A percentile compares a stretch with the other conserved stretches of the same genome.
Evolutionary conservation across 2,113 vertebrate genomes (phyloP).

Genomic region (Festucalex cinctus): DNA sequence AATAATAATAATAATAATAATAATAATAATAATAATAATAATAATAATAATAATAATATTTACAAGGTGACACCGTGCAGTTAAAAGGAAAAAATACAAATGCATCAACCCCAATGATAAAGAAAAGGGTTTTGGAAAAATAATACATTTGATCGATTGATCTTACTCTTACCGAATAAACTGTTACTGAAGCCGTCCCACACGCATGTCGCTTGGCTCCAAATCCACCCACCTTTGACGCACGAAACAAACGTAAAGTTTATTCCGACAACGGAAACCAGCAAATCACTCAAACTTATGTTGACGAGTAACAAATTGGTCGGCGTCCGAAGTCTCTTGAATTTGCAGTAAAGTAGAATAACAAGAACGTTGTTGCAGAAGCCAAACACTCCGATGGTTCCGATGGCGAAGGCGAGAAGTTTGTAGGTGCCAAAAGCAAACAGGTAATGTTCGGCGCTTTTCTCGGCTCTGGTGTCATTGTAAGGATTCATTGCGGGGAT

Average conservation of each 20-base stretch:
- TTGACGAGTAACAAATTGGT: constrained; percentile 81
- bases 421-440: constrained; percentile 82
- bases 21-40: too few relatives aligned
- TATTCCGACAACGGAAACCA: constrained; percentile 78
- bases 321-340: constrained; percentile 82
- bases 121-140: background rate
- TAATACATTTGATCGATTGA: background rate
- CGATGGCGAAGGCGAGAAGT: constrained; percentile 80
- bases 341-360: constrained; percentile 80
- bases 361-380: constrained; percentile 83
- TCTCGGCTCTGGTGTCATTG: constrained; percentile 58
- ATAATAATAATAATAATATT: too few relatives aligned
- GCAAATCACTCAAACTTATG: constrained; percentile 83
- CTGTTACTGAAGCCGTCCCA: constrained; percentile 93
- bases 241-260: constrained; percentile 85
- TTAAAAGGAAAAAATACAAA: too few relatives aligned
- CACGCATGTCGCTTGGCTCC: constrained; percentile 78
- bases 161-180: constrained; percentile 81
- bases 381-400: constrained; percentile 79
- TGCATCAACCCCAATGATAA: background rate
- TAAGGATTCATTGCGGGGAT: constrained; percentile 64
- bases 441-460: constrained; percentile 46
- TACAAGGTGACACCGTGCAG: too few relatives aligned
- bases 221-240: constrained; percentile 80
- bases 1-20: too few relatives aligned